Conservation (phyloP, 37 sponge, comb jelly and placozoan species). For the Mnemiopsis leidyi region DNA sequence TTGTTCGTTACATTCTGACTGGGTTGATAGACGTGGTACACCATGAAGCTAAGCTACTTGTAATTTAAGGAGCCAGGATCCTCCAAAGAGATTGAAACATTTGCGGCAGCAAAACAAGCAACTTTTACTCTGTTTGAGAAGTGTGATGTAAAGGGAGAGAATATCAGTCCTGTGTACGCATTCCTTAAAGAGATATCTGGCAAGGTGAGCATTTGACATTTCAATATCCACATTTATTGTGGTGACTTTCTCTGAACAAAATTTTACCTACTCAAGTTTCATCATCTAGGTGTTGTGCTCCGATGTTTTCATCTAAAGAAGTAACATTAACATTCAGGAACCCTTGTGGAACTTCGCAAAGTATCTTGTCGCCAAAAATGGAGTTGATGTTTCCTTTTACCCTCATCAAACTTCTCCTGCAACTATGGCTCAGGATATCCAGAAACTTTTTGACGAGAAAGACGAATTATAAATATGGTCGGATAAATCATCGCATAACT, state of each 20-base stretch:
- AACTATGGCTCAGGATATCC: background rate
- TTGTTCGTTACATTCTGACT: no score
- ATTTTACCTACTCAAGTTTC: no score
- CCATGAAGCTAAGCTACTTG: no score
- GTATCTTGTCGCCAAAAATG: conserved; percentile 47
- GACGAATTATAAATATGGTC: conserved; percentile 38
- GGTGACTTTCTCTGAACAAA: no score
- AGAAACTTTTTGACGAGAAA: background rate
- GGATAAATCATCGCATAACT: no score
- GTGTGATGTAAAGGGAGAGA: conserved; percentile 40
- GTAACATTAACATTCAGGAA: no score
- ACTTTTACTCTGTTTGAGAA: conserved; percentile 34
- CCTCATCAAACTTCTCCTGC: background rate
- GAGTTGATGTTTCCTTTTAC: conserved; percentile 25
- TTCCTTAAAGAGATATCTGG: background rate
- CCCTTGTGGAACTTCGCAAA: conserved; percentile 47
- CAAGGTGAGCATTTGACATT: background rate
- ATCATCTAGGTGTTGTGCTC: no score
- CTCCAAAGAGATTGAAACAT: background rate
- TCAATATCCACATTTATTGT: no score
- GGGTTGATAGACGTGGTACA: no score
- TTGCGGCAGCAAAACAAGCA: background rate
- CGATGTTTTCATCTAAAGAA: no score
- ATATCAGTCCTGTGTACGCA: conserved; percentile 22
- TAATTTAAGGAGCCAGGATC: conserved; percentile 36